Conservation (phyloP, 2,113 vertebrate genomes). For the Lipotes vexillifer region DNA sequence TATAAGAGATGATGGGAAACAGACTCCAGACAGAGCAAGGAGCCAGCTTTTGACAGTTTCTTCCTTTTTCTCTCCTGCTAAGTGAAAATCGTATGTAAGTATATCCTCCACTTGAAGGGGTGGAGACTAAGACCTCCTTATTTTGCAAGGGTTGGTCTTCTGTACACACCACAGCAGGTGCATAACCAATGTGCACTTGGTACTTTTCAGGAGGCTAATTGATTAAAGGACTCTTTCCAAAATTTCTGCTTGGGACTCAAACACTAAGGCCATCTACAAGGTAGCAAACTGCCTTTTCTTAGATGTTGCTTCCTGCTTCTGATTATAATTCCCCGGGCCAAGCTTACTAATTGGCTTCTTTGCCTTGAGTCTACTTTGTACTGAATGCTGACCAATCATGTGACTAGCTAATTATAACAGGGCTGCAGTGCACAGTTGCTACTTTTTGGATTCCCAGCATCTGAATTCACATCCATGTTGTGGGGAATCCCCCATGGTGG, state of each 20-base stretch:
- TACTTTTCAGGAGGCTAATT: background rate
- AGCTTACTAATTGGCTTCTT: background rate
- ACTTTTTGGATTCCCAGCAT: background rate
- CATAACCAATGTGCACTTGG: background rate
- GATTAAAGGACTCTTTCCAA: slow-evolving; percentile 27
- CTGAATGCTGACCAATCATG: background rate
- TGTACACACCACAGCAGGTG: background rate
- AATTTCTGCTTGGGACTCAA: slow-evolving; percentile 12
- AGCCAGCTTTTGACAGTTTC: background rate
- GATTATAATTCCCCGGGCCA: background rate
- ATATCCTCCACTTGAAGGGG: background rate
- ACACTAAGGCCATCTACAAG: background rate
- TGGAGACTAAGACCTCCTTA: background rate
- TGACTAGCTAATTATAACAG: background rate
- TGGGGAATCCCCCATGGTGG: background rate
- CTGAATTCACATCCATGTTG: background rate
- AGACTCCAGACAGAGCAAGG: background rate
- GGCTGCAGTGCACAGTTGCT: background rate
- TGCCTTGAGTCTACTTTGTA: background rate
- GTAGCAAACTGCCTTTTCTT: background rate
- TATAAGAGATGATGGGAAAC: background rate
- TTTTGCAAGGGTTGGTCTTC: background rate
- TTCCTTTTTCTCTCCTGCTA: background rate
- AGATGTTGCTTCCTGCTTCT: background rate
- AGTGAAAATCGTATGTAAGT: background rate